These are phyloP conservation scores for Odontamblyopus lacepedii DNA, from an alignment of 2,797 vertebrate species.

Conservation along the genomic window DNA sequence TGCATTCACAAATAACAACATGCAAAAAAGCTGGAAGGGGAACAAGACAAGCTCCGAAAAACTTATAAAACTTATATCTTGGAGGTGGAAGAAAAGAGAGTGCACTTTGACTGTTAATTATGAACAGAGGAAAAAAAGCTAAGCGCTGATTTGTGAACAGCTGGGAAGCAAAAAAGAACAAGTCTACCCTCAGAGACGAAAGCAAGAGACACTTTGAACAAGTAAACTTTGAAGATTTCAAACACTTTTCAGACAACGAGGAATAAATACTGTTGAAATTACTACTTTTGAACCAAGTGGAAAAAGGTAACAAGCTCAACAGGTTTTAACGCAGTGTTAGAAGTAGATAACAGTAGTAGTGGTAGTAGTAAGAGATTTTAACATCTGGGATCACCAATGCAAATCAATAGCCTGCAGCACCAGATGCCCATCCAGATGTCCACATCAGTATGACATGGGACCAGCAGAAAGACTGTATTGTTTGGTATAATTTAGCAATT, in stretches of 20 bases:
- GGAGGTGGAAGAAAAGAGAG: constrained; percentile 34
- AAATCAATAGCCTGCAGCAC: background rate
- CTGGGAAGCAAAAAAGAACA: constrained; percentile 48
- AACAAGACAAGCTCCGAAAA: constrained; percentile 51
- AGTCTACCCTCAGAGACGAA: constrained; percentile 30
- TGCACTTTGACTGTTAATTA: constrained; percentile 43
- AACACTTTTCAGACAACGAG: constrained; percentile 3
- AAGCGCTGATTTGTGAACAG: constrained; percentile 47
- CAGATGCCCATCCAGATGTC: background rate
- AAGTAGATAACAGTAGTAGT: background rate
- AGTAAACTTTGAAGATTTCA: constrained; percentile 50
- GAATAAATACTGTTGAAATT: background rate
- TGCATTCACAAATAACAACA: constrained; percentile 67
- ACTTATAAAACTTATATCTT: constrained; percentile 47
- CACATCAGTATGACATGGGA: background rate
- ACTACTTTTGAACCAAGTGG: background rate
- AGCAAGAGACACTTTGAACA: constrained; percentile 28
- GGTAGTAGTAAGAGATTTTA: background rate
- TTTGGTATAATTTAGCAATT: no score
- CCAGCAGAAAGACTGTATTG: no score
- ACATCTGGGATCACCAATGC: background rate
- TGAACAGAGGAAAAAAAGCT: constrained; percentile 37
- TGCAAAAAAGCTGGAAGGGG: constrained; percentile 49
- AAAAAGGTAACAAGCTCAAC: background rate
- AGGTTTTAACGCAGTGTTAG: background rate